Evolutionary conservation across 2,113 vertebrate species (phyloP).

Genomic region (Lagopus leucura): DNA sequence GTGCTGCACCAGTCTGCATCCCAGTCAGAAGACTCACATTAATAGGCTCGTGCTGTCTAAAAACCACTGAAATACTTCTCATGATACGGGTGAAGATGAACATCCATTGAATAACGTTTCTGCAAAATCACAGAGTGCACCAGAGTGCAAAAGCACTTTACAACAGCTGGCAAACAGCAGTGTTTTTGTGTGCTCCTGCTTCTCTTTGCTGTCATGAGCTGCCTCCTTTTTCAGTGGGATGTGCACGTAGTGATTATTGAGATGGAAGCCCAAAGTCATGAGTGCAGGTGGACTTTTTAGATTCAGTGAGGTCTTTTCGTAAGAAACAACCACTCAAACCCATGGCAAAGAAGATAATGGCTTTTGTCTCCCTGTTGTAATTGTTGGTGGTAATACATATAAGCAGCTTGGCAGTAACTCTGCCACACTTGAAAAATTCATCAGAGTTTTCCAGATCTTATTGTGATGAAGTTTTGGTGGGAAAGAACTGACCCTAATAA

Average conservation of each 20-base stretch:
- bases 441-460: neutral
- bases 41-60: neutral
- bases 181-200: neutral
- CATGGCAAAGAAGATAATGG: neutral
- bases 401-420: neutral
- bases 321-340: neutral
- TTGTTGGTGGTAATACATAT: neutral
- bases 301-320: neutral
- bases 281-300: neutral
- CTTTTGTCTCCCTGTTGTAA: neutral
- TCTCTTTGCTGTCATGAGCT: neutral
- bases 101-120: neutral
- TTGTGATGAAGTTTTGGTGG: neutral
- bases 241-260: neutral
- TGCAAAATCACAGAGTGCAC: neutral
- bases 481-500: neutral
- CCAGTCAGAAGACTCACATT: neutral
- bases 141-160: neutral
- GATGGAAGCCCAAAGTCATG: neutral
- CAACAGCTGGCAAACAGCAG: neutral
- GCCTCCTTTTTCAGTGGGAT: neutral
- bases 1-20: neutral
- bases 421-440: neutral
- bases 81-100: neutral
- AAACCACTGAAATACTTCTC: neutral